phyloP scores from a whole-genome alignment of 2,797 vertebrate species.

The Peromyscus attwateri region DNA sequence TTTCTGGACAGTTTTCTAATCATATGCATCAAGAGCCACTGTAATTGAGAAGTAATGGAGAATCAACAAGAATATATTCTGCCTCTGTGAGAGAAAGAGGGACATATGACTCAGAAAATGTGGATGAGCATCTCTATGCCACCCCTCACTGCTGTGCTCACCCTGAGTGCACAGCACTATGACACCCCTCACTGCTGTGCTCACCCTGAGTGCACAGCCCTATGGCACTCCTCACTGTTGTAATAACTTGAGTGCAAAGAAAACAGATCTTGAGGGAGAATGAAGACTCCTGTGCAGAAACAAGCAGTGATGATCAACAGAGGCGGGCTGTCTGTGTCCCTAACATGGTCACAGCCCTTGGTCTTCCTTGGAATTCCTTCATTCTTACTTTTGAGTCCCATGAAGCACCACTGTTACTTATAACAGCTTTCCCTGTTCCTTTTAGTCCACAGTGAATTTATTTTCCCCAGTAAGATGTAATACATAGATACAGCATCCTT shows the following conservation, averaged over 20 bases:
- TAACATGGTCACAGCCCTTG: background rate
- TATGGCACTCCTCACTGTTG: background rate
- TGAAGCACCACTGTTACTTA: background rate
- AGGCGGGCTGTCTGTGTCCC: conserved; percentile 1
- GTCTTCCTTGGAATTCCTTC: background rate
- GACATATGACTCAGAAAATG: background rate
- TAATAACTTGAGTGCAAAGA: background rate
- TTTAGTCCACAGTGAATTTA: background rate
- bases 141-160: background rate
- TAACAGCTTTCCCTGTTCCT: background rate
- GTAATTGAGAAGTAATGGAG: background rate
- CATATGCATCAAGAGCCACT: background rate
- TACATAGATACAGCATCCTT: background rate
- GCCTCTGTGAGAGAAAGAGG: background rate
- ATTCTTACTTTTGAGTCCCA: conserved; percentile 9
- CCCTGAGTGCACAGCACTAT: background rate
- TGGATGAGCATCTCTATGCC: background rate
- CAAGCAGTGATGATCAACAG: background rate
- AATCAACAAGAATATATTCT: background rate
- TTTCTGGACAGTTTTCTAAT: background rate
- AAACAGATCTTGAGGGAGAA: background rate
- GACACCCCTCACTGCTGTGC: background rate
- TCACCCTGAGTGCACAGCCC: background rate
- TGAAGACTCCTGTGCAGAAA: background rate
- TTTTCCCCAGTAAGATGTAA: conserved; percentile 14